These are phyloP conservation scores for Taenaris catops DNA, from an alignment of 2,888 invertebrate genomes.

Conservation along the genomic window DNA sequence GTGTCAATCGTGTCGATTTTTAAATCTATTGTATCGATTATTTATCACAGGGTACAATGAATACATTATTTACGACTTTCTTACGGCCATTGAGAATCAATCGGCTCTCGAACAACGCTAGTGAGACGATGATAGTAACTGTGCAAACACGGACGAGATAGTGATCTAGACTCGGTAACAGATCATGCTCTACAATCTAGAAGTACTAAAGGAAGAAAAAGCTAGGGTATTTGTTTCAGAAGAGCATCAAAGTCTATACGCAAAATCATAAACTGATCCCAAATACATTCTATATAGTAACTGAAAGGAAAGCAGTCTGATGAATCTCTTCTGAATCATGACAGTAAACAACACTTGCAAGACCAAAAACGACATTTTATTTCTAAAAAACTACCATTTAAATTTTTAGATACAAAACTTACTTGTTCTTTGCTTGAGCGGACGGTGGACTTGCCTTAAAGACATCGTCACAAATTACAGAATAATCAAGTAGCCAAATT, in stretches of 20 bases:
- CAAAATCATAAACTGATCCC: conserved; percentile 55
- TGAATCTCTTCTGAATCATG: too few relatives aligned
- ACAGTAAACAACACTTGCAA: too few relatives aligned
- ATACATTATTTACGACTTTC: conserved; percentile 57
- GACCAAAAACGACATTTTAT: too few relatives aligned
- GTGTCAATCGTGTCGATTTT: neutral
- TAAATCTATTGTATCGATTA: conserved; percentile 1
- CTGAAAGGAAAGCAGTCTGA: too few relatives aligned
- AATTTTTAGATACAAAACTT: too few relatives aligned
- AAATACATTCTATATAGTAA: conserved; percentile 24
- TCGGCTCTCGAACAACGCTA: conserved; percentile 18
- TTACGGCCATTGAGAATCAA: conserved; percentile 14
- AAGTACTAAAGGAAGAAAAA: conserved; percentile 3
- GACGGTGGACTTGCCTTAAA: too few relatives aligned
- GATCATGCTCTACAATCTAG: conserved; percentile 19
- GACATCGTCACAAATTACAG: too few relatives aligned
- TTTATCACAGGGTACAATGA: conserved; percentile 36
- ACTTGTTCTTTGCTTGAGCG: too few relatives aligned
- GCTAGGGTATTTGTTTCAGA: neutral
- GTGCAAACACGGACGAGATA: conserved; percentile 19
- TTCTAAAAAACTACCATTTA: too few relatives aligned
- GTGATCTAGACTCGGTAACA: conserved; percentile 13
- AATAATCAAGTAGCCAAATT: too few relatives aligned
- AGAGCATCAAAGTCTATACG: too few relatives aligned
- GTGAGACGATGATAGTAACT: conserved; percentile 22